Percentiles rank a stretch among this genome's conserved stretches.
Evolutionary conservation across 2,888 invertebrate genomes (phyloP).

Genomic region (Gerris lacustris): DNA sequence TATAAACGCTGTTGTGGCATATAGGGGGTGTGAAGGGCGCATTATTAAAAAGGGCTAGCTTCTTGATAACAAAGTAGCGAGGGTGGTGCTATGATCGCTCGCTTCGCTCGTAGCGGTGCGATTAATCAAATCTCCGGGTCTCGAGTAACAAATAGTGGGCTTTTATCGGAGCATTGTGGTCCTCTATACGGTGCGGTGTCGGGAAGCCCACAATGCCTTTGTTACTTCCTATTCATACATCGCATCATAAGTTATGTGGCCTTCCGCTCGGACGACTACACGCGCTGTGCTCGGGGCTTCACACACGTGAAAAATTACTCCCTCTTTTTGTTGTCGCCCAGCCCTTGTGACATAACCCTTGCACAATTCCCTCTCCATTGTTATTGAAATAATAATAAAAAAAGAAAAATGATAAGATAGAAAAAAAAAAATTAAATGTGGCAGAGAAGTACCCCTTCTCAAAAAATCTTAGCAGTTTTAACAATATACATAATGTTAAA

Average conservation of each 20-base stretch:
- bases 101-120: background rate
- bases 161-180: background rate
- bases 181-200: background rate
- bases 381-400: background rate
- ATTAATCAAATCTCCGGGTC: background rate
- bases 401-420: background rate
- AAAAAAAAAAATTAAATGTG: too few species aligned
- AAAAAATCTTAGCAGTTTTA: background rate
- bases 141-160: conserved; percentile 3
- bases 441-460: background rate
- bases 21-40: background rate
- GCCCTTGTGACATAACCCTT: background rate
- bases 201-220: conserved; percentile 3
- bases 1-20: background rate
- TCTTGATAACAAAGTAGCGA: background rate
- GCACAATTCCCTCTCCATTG: background rate
- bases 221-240: background rate
- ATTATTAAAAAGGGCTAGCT: background rate
- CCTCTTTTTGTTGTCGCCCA: background rate
- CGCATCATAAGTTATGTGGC: background rate
- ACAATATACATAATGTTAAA: background rate
- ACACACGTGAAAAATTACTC: conserved; percentile 3
- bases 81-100: background rate
- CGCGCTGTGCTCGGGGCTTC: background rate
- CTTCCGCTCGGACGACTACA: conserved; percentile 1